phyloP scores from a whole-genome alignment of 2,888 invertebrate species.

The Protophormia terraenovae region DNA sequence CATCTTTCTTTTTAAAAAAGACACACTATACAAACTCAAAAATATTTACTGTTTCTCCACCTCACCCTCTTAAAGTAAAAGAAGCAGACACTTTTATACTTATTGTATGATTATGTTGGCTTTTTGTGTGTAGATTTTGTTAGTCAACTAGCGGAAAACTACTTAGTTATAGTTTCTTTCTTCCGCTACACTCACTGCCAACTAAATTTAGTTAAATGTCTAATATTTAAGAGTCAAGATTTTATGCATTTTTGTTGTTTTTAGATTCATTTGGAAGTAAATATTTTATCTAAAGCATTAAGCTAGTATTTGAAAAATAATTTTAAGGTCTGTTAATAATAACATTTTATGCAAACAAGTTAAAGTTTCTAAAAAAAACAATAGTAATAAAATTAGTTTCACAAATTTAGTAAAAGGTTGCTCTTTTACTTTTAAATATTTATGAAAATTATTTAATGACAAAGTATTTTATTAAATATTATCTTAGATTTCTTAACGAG shows the following conservation, averaged over 20 bases:
- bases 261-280: neutral
- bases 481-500: too few relatives aligned
- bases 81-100: neutral
- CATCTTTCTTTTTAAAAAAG: neutral
- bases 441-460: too few relatives aligned
- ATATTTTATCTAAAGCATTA: conserved; percentile 5
- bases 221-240: conserved; percentile 31
- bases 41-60: too few relatives aligned
- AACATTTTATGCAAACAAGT: too few relatives aligned
- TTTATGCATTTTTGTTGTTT: conserved; percentile 3
- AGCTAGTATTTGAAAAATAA: neutral
- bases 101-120: too few relatives aligned
- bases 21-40: too few relatives aligned
- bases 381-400: too few relatives aligned
- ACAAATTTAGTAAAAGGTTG: too few relatives aligned
- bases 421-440: too few relatives aligned
- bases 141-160: conserved; percentile 64
- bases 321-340: neutral
- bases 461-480: too few relatives aligned
- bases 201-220: conserved; percentile 41
- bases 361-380: too few relatives aligned
- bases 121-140: conserved; percentile 38
- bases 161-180: conserved; percentile 61
- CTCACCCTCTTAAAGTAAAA: neutral
- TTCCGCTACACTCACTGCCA: conserved; percentile 63